Evolutionary conservation across 1,140 invertebrate genomes (phyloP), one percentile per base, ranked within the genome.

Genomic region (Rhopalosiphum maidis): DNA sequence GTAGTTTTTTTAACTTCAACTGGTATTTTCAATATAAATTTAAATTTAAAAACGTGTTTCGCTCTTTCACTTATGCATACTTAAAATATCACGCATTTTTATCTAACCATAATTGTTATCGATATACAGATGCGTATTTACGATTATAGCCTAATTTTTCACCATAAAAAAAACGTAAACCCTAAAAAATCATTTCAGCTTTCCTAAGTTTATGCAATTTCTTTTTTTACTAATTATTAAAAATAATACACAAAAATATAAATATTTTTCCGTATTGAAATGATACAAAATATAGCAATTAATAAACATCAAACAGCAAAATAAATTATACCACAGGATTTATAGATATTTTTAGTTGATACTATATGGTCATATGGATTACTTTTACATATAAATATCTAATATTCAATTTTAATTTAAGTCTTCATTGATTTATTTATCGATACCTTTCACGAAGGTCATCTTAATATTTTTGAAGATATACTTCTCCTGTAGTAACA

Each of bases 401-500:
- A 46, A 91, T 77, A 88, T 35, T 82, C 43, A 94, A 96, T 90
- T 43, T 43, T 90, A 0, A 3, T 68, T 46, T 6, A 30, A 30
- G 22, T 41, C 41, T 83, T 41, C 41, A 41, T 23, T 41, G 9
- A 35, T 87, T 9, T 21, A 2, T 35, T 8, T n/a, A 51, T 51
- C 11, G 18, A 51, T 51, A 93, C 95, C 96, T 95, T 94, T 97
- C 95, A 94, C 94, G 95, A 22, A 99, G 96, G 96, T 99, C 98
- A 94, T 98, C 97, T 2, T 99, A 95, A 96, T 99, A 99, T 94
- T 98, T 97, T 95, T 99, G 98, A 60, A 99, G 96, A 96, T 99
- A 99, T 18, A 99, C 98, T 96, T 99, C 99, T 1, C 99, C 99
- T 21, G 99, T 98, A 0, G 99, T 99, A 7, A 98, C 96, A n/a